Base-by-base conservation (phyloP, 2,113 vertebrate genomes). In the Brachypodius melanocephalos region DNA sequence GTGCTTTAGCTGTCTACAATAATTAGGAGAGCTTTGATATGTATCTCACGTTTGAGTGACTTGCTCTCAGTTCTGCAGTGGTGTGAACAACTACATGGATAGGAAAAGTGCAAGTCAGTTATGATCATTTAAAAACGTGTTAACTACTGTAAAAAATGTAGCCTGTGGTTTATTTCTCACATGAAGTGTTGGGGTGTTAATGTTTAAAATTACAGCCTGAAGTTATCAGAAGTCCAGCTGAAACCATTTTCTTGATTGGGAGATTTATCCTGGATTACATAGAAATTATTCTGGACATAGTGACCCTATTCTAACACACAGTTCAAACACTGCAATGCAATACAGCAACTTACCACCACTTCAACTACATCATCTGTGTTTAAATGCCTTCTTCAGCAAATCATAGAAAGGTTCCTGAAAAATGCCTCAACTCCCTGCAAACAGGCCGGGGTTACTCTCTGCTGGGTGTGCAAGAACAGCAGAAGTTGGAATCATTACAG, bases 21-120 rank as follows among this genome's bases (percentile, higher is more conserved):
- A 95, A 92, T 91, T 88, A 95, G 65, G 92, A 51, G 48, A 91
- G 40, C 83, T 88, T 85, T 89, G 65, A 78, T 76, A 76, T 3
- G 3, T 22, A 52, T 87, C 63, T 87, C 52, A 40, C 36, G 25
- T 83, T 74, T 61, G 68, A 48, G 51, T 43, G 66, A 93, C 34
- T 17, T 75, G 61, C 83, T 90, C 90, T 87, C 52, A 28, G 55
- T 75, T 66, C 76, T 63, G 48, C 63, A 59, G 31, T 36, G 52
- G 34, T 10, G 63, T 54, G 55, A 95, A 91, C 40, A 96, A 9
- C 59, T 83, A 65, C 17, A 45, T 0, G 59, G 36, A 68, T 15
- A 58, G 6, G 57, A 72, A 88, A 96, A 95, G 62, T 49, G 29
- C 73, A 85, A 95, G 87, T 83, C 76, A 67, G 61, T 91, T 71